Conservation (phyloP, 2,888 invertebrate species). For the Agriotes lineatus region DNA sequence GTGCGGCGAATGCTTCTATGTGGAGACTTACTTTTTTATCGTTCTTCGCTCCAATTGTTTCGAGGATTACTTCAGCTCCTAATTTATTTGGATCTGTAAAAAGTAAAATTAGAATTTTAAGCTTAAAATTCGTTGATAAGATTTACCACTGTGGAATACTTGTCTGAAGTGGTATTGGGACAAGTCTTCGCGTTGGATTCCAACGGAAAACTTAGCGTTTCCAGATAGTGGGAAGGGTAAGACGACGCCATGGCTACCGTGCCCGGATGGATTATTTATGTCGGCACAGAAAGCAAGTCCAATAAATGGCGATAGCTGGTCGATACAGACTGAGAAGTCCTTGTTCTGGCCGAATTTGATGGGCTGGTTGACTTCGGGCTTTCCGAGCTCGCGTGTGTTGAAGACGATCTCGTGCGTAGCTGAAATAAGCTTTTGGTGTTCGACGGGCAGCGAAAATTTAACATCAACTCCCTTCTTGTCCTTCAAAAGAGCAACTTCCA, state of each 20-base stretch:
- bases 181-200: slow-evolving; percentile 76
- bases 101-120: neutral
- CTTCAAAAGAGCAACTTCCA: slow-evolving; percentile 71
- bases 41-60: slow-evolving; percentile 76
- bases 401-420: slow-evolving; percentile 77
- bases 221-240: slow-evolving; percentile 72
- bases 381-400: slow-evolving; percentile 74
- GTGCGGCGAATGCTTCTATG: slow-evolving; percentile 69
- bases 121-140: neutral
- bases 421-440: slow-evolving; percentile 84
- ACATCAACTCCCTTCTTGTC: slow-evolving; percentile 68
- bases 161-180: slow-evolving; percentile 73
- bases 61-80: slow-evolving; percentile 64
- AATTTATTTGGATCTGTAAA: slow-evolving; percentile 46
- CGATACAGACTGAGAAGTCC: slow-evolving; percentile 76
- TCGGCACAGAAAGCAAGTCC: slow-evolving; percentile 82
- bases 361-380: slow-evolving; percentile 63
- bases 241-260: slow-evolving; percentile 56
- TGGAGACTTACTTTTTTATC: slow-evolving; percentile 74
- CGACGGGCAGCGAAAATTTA: slow-evolving; percentile 81
- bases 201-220: slow-evolving; percentile 74
- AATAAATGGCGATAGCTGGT: slow-evolving; percentile 76
- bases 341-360: slow-evolving; percentile 67
- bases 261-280: slow-evolving; percentile 64
- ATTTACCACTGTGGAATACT: slow-evolving; percentile 39